Evolutionary conservation across 1,140 invertebrate genomes (phyloP), one percentile per base, ranked within the genome.

Genomic region (Trachymyrmex septentrionalis): DNA sequence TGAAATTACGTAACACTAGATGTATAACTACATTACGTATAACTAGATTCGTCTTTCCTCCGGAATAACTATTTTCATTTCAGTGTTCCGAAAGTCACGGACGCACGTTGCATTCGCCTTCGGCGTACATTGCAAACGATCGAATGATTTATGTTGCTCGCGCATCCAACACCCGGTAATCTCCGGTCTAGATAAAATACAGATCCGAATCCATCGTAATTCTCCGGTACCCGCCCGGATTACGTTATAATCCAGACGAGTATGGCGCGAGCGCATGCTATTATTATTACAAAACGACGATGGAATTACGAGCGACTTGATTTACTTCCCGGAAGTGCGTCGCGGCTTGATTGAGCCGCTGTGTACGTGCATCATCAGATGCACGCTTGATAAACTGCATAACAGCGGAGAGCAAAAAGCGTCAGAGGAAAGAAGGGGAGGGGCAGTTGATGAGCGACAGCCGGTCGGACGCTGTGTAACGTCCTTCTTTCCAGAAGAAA

Each of bases 271-370:
- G 69, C 71, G 34, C 24, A 21, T 24, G 44, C 53, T 75, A 84
- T 90, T 90, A 90, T 85, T 88, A 75, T 81, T 84, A 89, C 88
- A 90, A 87, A 90, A 89, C 71, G 50, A 38, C 30, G 77, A 66
- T 67, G 82, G 86, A 90, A 90, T 90, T 90, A 89, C 85, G 88
- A 84, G 88, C 85, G 81, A 87, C 88, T 90, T 90, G 88, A 90
- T 90, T 90, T 90, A 90, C 89, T 90, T 90, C 88, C 89, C 81
- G 89, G 81, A 88, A 90, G 88, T 90, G 85, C 77, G 59, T 82
- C 76, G 66, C 78, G 78, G 66, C 77, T 86, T 87, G 88, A 90
- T 90, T 87, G 88, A 87, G 76, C 77, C 85, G 73, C 73, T 61
- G 61, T 78, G 38, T 77, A 67, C 78, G 64, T 34, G 57, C 50